A percentile compares a stretch with the other conserved stretches of the same genome.
Evolutionary conservation across 2,113 vertebrate species (phyloP).

Genomic region (Camarhynchus parvulus): DNA sequence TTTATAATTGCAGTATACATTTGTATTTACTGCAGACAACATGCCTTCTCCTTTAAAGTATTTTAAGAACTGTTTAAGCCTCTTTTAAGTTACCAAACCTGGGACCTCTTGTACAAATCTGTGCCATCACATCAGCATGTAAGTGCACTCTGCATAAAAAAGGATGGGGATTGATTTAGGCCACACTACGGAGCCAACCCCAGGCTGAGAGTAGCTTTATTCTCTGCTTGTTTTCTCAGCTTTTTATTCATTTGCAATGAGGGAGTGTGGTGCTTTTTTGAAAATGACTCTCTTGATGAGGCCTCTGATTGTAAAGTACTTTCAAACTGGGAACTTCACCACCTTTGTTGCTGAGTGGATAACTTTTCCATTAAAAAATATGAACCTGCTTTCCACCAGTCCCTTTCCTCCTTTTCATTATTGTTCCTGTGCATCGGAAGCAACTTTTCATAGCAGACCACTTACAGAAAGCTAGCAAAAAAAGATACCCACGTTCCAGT

Average conservation of each 20-base stretch:
- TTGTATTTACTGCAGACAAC: conserved; percentile 18
- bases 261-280: conserved; percentile 74
- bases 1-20: conserved; percentile 39
- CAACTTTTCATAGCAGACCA: neutral
- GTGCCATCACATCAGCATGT: conserved; percentile 74
- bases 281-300: conserved; percentile 77
- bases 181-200: conserved; percentile 55
- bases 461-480: neutral
- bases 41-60: conserved; percentile 43
- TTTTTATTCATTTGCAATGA: conserved; percentile 75
- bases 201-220: conserved; percentile 74
- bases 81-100: conserved; percentile 72
- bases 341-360: conserved; percentile 73
- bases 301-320: conserved; percentile 77
- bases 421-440: neutral
- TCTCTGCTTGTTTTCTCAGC: conserved; percentile 75
- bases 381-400: conserved; percentile 50
- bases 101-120: conserved; percentile 71
- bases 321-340: conserved; percentile 75
- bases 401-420: conserved; percentile 32
- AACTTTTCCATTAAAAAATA: conserved; percentile 71
- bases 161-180: conserved; percentile 72
- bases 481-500: neutral
- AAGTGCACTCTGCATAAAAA: conserved; percentile 77
- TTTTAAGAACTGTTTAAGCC: conserved; percentile 61